Conservation (phyloP, 1,140 invertebrate species). For the Procambarus clarkii region DNA sequence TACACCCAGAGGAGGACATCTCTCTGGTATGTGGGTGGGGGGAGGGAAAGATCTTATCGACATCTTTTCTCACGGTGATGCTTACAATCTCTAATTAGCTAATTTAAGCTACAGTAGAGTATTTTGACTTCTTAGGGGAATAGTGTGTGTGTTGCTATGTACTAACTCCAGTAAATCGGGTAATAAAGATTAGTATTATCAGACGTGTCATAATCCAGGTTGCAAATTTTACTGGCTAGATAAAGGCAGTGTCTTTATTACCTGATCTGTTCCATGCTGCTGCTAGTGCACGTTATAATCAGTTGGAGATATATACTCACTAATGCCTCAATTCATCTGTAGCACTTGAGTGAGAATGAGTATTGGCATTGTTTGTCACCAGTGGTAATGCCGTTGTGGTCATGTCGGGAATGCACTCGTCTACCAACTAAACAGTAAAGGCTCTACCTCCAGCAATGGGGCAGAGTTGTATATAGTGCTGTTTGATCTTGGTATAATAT, state of each 20-base stretch:
- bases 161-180: slow-evolving; percentile 61
- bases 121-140: slow-evolving; percentile 61
- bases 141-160: slow-evolving; percentile 65
- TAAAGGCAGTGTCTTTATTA: slow-evolving; percentile 29
- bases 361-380: slow-evolving; percentile 22
- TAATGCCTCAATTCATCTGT: slow-evolving; percentile 68
- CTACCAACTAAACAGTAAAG: neutral
- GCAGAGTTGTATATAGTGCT: neutral
- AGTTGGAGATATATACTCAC: slow-evolving; percentile 57
- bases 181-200: slow-evolving; percentile 40
- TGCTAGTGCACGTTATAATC: slow-evolving; percentile 61
- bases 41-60: neutral
- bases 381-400: neutral
- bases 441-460: neutral
- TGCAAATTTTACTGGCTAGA: neutral
- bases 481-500: slow-evolving; percentile 4
- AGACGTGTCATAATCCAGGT: neutral
- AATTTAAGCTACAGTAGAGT: slow-evolving; percentile 49
- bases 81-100: slow-evolving; percentile 54
- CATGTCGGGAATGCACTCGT: neutral
- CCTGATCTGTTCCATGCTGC: slow-evolving; percentile 55
- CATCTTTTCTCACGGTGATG: slow-evolving; percentile 55
- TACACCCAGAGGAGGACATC: slow-evolving; percentile 95
- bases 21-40: slow-evolving; percentile 82
- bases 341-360: slow-evolving; percentile 52